Percentiles rank a stretch among this genome's conserved stretches.
Evolutionary conservation across 2,113 vertebrate species (phyloP).

Genomic region (Rhinichthys klamathensis): DNA sequence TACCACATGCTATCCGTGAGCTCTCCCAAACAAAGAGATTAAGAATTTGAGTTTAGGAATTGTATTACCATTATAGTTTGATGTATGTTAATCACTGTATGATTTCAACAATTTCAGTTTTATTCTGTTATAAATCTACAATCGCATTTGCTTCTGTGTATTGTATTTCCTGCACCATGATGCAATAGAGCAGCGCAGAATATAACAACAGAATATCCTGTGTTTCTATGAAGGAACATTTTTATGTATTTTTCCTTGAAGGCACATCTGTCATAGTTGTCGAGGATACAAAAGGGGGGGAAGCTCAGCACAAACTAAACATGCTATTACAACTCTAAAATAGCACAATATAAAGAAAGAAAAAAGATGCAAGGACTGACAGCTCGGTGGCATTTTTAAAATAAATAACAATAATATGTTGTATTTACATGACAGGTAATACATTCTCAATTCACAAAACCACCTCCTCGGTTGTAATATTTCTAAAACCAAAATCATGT

Average conservation of each 20-base stretch:
- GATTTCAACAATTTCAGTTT: not conserved
- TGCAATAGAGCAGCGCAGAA: conserved; percentile 20
- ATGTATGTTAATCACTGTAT: conserved; percentile 21
- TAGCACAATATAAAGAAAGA: not conserved
- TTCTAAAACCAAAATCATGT: not conserved
- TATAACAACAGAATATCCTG: conserved; percentile 7
- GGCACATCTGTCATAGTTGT: conserved; percentile 24
- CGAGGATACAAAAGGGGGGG: conserved; percentile 11
- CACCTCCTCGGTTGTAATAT: not conserved
- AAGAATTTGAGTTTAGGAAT: not conserved
- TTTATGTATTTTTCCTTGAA: conserved; percentile 20
- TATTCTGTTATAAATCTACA: conserved; percentile 2
- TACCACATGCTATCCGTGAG: conserved; percentile 6
- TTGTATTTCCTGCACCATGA: conserved; percentile 28
- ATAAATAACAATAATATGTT: conserved; percentile 2
- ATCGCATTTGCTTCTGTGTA: conserved; percentile 9
- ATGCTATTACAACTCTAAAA: not conserved
- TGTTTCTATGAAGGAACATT: not conserved
- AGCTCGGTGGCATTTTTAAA: not conserved
- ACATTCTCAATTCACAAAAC: not conserved
- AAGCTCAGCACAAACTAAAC: conserved; percentile 7
- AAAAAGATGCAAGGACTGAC: not conserved
- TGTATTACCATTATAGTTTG: conserved; percentile 7
- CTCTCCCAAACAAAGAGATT: not conserved
- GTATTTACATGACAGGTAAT: not conserved